phyloP scores from a whole-genome alignment of 1,140 invertebrate species.

The Thereuonema tuberculata region DNA sequence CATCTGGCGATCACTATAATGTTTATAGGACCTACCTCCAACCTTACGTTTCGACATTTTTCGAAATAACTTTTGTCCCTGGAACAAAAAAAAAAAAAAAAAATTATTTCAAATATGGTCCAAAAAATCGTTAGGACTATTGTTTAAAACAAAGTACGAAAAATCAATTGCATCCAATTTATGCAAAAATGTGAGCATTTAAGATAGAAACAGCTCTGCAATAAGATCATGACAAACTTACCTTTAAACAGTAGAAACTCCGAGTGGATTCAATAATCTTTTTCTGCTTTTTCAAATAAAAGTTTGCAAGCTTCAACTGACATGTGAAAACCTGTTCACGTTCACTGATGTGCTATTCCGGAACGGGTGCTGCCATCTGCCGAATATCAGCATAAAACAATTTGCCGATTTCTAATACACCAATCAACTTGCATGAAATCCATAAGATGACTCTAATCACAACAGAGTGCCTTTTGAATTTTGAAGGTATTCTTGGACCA shows the following conservation, averaged over 20 bases:
- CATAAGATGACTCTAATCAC: neutral
- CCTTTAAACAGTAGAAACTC: neutral
- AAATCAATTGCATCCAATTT: neutral
- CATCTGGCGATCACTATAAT: neutral
- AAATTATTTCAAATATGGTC: neutral
- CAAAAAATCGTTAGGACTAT: neutral
- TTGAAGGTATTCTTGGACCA: neutral
- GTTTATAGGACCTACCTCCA: neutral
- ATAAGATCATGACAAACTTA: neutral
- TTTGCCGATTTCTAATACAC: neutral
- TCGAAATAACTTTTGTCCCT: neutral
- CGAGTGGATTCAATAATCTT: neutral
- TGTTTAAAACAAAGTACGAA: neutral
- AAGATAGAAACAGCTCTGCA: neutral
- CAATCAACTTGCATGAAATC: neutral
- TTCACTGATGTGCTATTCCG: neutral
- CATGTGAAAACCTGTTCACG: neutral
- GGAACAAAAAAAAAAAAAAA: neutral
- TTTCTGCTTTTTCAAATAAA: neutral
- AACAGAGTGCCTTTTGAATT: neutral
- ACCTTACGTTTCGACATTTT: neutral
- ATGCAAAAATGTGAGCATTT: neutral
- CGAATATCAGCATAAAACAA: neutral
- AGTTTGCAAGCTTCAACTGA: neutral
- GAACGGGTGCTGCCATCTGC: neutral